Conservation (phyloP, 2,113 vertebrate genomes). For the Chaetodon auriga region DNA sequence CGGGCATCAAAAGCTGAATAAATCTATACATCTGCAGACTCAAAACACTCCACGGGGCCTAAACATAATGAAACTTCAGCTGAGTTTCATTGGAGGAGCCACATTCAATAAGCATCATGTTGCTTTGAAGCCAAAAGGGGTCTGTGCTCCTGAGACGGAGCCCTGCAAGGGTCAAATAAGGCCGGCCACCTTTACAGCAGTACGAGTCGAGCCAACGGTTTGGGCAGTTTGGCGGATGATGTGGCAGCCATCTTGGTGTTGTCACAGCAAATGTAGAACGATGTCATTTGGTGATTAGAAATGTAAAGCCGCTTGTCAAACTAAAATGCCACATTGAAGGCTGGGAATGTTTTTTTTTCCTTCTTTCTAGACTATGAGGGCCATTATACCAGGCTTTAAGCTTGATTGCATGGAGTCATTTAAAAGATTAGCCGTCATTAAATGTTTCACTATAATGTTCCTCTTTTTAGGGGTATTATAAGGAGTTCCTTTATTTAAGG, state of each 20-base stretch:
- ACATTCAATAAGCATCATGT: slow-evolving; percentile 44
- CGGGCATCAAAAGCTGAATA: not conserved
- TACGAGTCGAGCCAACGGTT: no score
- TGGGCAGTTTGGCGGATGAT: no score
- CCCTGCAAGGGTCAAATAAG: slow-evolving; percentile 12
- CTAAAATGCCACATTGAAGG: slow-evolving; percentile 6
- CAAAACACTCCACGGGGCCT: slow-evolving; percentile 5
- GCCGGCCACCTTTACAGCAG: not conserved
- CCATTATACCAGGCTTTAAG: slow-evolving; percentile 57
- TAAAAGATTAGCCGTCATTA: slow-evolving; percentile 71
- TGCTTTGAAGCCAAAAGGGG: slow-evolving; percentile 28
- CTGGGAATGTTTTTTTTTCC: not conserved
- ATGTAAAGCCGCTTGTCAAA: slow-evolving; percentile 37
- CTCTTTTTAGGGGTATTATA: slow-evolving; percentile 53
- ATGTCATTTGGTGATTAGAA: slow-evolving; percentile 24
- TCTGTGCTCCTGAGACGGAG: slow-evolving; percentile 12
- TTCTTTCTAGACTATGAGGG: slow-evolving; percentile 9
- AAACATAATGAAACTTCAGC: slow-evolving; percentile 13
- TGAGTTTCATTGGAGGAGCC: slow-evolving; percentile 41
- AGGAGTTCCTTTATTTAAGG: slow-evolving; percentile 47
- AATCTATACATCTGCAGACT: slow-evolving; percentile 5
- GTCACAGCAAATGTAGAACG: not conserved
- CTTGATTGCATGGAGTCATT: slow-evolving; percentile 76
- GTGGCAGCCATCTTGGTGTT: not conserved
- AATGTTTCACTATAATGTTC: slow-evolving; percentile 62